Evolutionary conservation across 2,113 vertebrate species (phyloP).

Genomic region (Ranitomeya imitator): DNA sequence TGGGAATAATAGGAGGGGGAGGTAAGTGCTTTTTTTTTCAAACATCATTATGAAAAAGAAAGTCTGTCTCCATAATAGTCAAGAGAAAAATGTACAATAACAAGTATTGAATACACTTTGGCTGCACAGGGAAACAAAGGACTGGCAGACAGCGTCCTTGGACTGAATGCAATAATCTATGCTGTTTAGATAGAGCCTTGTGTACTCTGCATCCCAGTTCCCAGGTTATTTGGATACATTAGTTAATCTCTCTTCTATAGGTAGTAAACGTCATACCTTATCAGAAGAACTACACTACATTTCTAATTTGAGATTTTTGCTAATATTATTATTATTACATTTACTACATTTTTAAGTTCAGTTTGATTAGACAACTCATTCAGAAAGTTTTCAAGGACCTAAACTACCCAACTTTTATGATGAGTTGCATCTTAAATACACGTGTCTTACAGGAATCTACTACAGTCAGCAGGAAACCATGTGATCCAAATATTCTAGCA

Average conservation of each 20-base stretch:
- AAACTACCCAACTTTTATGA: no score
- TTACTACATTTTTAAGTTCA: no score
- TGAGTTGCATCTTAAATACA: no score
- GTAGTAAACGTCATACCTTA: background rate
- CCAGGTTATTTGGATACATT: background rate
- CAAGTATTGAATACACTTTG: background rate
- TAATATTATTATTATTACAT: no score
- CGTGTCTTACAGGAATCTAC: no score
- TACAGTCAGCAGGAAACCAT: no score
- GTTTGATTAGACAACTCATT: no score
- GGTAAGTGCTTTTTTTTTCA: constrained; percentile 23
- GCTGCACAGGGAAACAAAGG: constrained; percentile 15
- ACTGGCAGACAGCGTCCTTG: constrained; percentile 7
- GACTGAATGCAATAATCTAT: constrained; percentile 9
- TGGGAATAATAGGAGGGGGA: constrained; percentile 22
- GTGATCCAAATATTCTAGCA: no score
- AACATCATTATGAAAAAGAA: background rate
- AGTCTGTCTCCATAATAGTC: background rate
- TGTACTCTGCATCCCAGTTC: background rate
- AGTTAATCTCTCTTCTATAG: background rate
- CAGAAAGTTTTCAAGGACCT: no score
- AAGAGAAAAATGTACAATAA: constrained; percentile 17
- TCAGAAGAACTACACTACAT: no score
- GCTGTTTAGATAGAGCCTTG: background rate
- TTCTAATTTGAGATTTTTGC: no score